Conservation (phyloP, 2,888 invertebrate species). For the Drosophila helvetica region DNA sequence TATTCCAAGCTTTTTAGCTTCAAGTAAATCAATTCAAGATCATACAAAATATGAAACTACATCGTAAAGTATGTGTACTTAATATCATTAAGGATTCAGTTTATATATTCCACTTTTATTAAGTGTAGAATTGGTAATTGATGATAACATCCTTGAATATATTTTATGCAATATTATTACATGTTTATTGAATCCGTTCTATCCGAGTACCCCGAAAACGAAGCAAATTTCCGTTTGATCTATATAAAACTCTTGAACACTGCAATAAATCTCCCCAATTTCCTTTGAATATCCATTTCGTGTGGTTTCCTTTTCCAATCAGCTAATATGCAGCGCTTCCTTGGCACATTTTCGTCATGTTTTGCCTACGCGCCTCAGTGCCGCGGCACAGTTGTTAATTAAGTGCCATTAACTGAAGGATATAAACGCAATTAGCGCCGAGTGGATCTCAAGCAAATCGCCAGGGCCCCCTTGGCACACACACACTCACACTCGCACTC, state of each 20-base stretch:
- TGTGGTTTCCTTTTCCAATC: slow-evolving; percentile 3
- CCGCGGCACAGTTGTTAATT: slow-evolving; percentile 75
- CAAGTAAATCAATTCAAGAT: too few relatives aligned
- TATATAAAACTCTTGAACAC: background rate
- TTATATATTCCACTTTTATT: too few relatives aligned
- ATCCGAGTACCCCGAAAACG: background rate
- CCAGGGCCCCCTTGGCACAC: slow-evolving; percentile 27
- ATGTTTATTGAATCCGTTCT: background rate
- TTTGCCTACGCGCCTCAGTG: slow-evolving; percentile 65
- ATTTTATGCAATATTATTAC: too few relatives aligned
- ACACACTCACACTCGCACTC: slow-evolving; percentile 14
- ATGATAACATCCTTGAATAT: too few relatives aligned
- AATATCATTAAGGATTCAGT: too few relatives aligned
- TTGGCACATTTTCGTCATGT: slow-evolving; percentile 19
- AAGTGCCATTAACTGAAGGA: slow-evolving; percentile 82
- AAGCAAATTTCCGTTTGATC: slow-evolving; percentile 4
- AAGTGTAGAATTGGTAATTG: too few relatives aligned
- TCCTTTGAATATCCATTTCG: slow-evolving; percentile 9
- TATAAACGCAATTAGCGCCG: slow-evolving; percentile 83
- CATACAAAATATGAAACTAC: too few relatives aligned
- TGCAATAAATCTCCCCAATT: slow-evolving; percentile 2
- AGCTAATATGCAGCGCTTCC: slow-evolving; percentile 11
- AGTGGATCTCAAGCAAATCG: slow-evolving; percentile 76
- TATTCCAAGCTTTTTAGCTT: too few relatives aligned
- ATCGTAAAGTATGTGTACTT: too few relatives aligned